These are phyloP conservation scores for Cantharis rustica DNA, from an alignment of 2,888 invertebrate genomes.

Conservation along the genomic window DNA sequence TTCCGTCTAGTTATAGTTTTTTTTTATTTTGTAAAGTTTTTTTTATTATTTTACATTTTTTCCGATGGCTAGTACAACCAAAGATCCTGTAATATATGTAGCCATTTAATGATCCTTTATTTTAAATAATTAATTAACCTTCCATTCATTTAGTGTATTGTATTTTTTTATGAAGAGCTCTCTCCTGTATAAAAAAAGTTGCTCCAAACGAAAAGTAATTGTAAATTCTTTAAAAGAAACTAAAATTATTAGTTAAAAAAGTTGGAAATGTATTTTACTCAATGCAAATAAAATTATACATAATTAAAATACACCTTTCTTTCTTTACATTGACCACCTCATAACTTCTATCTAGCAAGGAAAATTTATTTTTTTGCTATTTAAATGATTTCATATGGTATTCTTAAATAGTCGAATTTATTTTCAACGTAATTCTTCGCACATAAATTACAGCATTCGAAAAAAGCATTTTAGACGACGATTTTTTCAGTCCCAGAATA, in stretches of 20 bases:
- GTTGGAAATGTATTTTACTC: slow-evolving; percentile 57
- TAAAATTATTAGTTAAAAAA: slow-evolving; percentile 46
- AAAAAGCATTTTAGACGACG: too few species aligned
- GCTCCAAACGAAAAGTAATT: slow-evolving; percentile 52
- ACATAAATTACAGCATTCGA: too few species aligned
- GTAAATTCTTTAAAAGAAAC: slow-evolving; percentile 50
- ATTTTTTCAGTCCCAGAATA: too few species aligned
- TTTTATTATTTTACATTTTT: slow-evolving; percentile 9
- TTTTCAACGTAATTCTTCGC: too few species aligned
- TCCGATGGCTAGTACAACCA: slow-evolving; percentile 57
- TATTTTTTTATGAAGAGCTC: slow-evolving; percentile 40
- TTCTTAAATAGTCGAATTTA: too few species aligned
- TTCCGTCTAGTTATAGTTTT: slow-evolving; percentile 16
- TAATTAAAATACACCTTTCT: slow-evolving; percentile 27
- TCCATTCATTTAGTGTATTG: slow-evolving; percentile 34
- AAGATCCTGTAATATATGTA: slow-evolving; percentile 56
- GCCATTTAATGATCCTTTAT: slow-evolving; percentile 39
- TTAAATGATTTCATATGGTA: too few species aligned
- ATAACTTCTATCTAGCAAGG: too few species aligned
- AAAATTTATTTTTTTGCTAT: too few species aligned
- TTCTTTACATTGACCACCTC: too few species aligned
- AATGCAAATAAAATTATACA: slow-evolving; percentile 47
- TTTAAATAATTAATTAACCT: slow-evolving; percentile 21
- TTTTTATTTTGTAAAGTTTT: slow-evolving; percentile 13
- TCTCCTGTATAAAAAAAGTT: slow-evolving; percentile 46